A percentile compares a stretch with the other conserved stretches of the same genome.
Evolutionary conservation across 2,113 vertebrate species (phyloP).

Genomic region (Origma solitaria): DNA sequence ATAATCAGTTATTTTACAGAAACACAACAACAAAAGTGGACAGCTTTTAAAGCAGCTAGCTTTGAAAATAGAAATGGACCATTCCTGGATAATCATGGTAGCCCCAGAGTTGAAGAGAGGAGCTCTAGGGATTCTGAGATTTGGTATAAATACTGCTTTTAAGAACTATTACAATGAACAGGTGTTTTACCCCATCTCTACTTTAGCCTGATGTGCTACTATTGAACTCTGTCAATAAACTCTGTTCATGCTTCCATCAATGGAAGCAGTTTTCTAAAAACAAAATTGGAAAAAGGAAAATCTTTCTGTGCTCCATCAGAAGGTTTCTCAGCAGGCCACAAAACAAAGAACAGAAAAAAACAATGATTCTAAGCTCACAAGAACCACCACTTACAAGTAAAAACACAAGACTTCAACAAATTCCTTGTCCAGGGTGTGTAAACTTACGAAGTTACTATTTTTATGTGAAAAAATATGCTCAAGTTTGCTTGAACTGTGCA

Average conservation of each 20-base stretch:
- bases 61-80: neutral
- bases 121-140: neutral
- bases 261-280: neutral
- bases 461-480: neutral
- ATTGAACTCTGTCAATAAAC: neutral
- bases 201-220: fast-evolving
- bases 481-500: neutral
- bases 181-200: neutral
- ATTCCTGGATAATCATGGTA: neutral
- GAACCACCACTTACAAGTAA: neutral
- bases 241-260: neutral
- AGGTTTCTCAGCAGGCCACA: neutral
- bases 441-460: neutral
- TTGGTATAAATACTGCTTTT: neutral
- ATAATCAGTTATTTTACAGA: neutral
- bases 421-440: neutral
- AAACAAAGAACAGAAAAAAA: neutral
- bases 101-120: neutral
- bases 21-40: neutral
- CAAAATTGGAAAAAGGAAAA: neutral
- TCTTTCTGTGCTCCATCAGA: neutral
- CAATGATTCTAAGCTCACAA: neutral
- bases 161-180: neutral
- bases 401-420: neutral
- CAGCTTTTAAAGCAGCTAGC: neutral